These are phyloP conservation scores for Dascyllus trimaculatus DNA, from an alignment of 2,113 vertebrate species.

Conservation along the genomic window DNA sequence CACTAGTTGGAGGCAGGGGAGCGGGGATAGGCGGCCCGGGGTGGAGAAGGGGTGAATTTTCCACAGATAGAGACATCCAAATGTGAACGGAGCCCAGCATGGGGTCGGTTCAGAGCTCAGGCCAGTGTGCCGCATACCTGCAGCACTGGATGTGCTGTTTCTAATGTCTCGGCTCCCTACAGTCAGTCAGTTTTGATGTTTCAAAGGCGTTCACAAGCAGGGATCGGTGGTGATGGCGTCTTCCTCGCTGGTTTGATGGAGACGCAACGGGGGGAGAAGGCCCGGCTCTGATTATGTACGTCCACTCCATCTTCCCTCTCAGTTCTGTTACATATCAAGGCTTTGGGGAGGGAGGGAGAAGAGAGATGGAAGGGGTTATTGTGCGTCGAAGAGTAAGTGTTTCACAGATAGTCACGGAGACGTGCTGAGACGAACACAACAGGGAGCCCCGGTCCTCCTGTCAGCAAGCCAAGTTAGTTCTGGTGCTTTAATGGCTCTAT, in stretches of 20 bases:
- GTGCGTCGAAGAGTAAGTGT: slow-evolving; percentile 73
- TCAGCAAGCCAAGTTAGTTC: slow-evolving; percentile 71
- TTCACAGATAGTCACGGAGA: slow-evolving; percentile 70
- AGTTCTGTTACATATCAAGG: slow-evolving; percentile 77
- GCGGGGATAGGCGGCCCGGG: slow-evolving; percentile 42
- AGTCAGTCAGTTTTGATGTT: slow-evolving; percentile 69
- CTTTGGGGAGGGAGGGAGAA: slow-evolving; percentile 29
- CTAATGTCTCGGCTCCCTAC: slow-evolving; percentile 43
- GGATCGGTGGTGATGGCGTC: slow-evolving; percentile 28
- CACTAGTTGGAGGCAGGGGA: slow-evolving; percentile 58
- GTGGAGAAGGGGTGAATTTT: slow-evolving; percentile 65
- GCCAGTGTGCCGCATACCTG: slow-evolving; percentile 49
- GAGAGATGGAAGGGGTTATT: slow-evolving; percentile 56
- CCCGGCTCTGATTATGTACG: slow-evolving; percentile 70
- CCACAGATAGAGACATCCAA: slow-evolving; percentile 80
- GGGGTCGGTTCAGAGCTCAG: slow-evolving; percentile 56
- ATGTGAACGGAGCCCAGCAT: slow-evolving; percentile 69
- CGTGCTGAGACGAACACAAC: slow-evolving; percentile 71
- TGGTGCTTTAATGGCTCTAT: slow-evolving; percentile 68
- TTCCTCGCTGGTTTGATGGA: slow-evolving; percentile 50
- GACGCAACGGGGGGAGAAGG: slow-evolving; percentile 39
- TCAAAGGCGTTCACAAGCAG: slow-evolving; percentile 56
- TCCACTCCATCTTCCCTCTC: slow-evolving; percentile 66
- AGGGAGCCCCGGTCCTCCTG: slow-evolving; percentile 61
- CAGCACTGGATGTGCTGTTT: slow-evolving; percentile 35